These are phyloP conservation scores for Orius laevigatus DNA, from an alignment of 1,140 invertebrate genomes.

Conservation along the genomic window DNA sequence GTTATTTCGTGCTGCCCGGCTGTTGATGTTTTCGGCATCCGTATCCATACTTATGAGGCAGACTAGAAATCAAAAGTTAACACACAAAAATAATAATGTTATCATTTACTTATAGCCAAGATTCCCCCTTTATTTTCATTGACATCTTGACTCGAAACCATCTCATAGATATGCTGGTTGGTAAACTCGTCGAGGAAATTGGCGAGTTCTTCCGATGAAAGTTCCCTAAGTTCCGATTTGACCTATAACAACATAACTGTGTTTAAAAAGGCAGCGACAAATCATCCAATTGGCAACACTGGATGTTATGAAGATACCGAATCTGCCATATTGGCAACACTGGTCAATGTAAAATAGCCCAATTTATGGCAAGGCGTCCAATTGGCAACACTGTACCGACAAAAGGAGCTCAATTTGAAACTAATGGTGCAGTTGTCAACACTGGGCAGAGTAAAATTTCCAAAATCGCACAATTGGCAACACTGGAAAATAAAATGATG, in stretches of 20 bases:
- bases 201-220: slow-evolving; percentile 77
- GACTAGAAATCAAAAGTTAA: slow-evolving; percentile 37
- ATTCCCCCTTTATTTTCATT: slow-evolving; percentile 94
- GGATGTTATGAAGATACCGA: background rate
- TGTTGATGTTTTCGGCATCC: slow-evolving; percentile 82
- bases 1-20: slow-evolving; percentile 71
- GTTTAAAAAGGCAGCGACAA: slow-evolving; percentile 7
- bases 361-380: too few relatives aligned
- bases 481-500: too few relatives aligned
- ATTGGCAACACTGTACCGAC: too few relatives aligned
- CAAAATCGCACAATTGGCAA: background rate
- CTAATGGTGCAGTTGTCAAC: background rate
- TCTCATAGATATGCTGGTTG: slow-evolving; percentile 78
- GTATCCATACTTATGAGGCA: slow-evolving; percentile 84
- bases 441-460: background rate
- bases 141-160: slow-evolving; percentile 82
- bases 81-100: slow-evolving; percentile 5
- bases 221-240: slow-evolving; percentile 79
- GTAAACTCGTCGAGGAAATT: slow-evolving; percentile 90
- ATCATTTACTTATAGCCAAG: slow-evolving; percentile 66
- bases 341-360: too few relatives aligned
- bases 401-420: too few relatives aligned
- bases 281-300: background rate
- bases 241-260: too few relatives aligned
- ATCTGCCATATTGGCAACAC: background rate